Base-by-base conservation (phyloP, 2,888 invertebrate species). In the Andrena minutula region DNA sequence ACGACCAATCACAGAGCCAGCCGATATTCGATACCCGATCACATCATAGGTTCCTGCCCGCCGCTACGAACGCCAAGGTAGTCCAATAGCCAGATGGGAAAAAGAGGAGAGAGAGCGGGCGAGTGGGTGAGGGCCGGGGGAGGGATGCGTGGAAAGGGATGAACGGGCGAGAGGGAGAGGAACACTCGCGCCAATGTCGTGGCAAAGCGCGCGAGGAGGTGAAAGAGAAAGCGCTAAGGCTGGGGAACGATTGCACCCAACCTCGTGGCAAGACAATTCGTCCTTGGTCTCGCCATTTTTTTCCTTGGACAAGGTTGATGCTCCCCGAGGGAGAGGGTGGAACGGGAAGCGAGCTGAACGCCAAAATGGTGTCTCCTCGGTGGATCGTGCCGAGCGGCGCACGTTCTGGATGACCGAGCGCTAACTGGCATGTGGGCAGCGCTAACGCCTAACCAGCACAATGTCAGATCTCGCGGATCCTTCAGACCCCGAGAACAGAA, bases 11-110 rank as follows among this genome's bases (percentile, higher is more conserved):
- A 90, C 92, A 93, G 90, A 88, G 89, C 92, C 88, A 93, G 93
- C 93, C 94, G 94, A 94, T 94, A 94, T 91, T 93, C 94, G 93
- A 94, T 94, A 94, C 86, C 93, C 94, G 94, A 94, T 94, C 93
- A 90, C 93, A 92, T 92, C 93, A 92, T 93, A 93, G 93, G 92
- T 93, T 92, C 91, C 88, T 84, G 88, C 87, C 86, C 86, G 87
- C 85, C 89, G 88, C 90, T 89, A 86, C 88, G 89, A 91, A 89
- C 90, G 86, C 86, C 88, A 85, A 88, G 89, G 90, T 91, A 92
- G 93, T 89, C 94, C 94, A 93, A 94, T 94, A 92, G 94, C 93
- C 90, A 90, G 93, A 93, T 93, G 90, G 93, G 93, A 93, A 93
- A 92, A 92, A 93, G 89, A 86, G 85, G 79, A 74, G 84, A 86